Evolutionary conservation across 2,888 invertebrate genomes (phyloP), one percentile per base, ranked within the genome.

Genomic region (Cerceris ruficornis): DNA sequence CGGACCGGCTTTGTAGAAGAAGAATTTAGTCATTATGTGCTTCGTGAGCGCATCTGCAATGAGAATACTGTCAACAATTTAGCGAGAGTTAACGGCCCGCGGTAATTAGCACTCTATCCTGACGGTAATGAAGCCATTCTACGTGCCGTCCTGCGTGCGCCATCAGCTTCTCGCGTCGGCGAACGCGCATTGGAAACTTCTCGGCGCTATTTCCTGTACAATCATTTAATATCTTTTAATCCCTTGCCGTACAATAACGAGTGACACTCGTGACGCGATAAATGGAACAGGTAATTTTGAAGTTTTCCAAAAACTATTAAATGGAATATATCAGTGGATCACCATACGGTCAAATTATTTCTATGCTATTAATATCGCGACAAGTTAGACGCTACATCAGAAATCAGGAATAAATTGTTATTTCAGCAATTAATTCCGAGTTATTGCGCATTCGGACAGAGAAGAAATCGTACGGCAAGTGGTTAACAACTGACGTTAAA

Each of bases 61-160:
- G 73, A 60, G 77, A 58, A 69, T 67, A 69, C 80, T 67, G 72
- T 66, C 64, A 80, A 86, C 86, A 80, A 86, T 86, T 86, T 83
- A 84, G 81, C 83, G 77, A 75, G 75, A 83, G 86, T 87, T 88
- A 88, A 88, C 86, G 86, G 86, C 81, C 83, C 83, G 79, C 82
- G 80, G 88, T 89, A 89, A 89, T 81, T 81, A 81, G 80, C 80
- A 80, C 80, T 70, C 80, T 65, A 73, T 76, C 76, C 71, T 68
- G 76, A 68, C 65, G 65, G 68, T 81, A 89, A 88, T 89, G 87
- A 89, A 88, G 88, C 83, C 83, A 85, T 89, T 80, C 69, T 80
- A 75, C 80, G 77, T 66, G 83, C 69, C 79, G 57, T 72, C 66
- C 66, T 69, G 49, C 72, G 61, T 58, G 66, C 61, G 65, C 77